These are phyloP conservation scores for Pipistrellus kuhlii DNA, from an alignment of 2,797 vertebrate species.

Conservation along the genomic window DNA sequence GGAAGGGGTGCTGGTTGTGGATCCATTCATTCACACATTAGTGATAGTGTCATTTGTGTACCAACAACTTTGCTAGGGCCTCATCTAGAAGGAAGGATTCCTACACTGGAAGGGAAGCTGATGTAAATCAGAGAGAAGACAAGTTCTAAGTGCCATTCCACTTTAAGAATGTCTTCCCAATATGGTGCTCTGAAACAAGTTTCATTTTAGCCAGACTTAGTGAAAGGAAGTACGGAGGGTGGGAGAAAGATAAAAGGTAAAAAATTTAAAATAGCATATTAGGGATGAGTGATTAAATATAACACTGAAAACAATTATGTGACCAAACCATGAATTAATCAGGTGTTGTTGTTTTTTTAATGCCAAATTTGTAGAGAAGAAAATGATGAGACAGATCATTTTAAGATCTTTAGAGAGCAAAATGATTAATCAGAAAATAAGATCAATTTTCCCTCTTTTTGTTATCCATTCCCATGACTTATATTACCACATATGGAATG, in stretches of 20 bases:
- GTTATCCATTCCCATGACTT: slow-evolving; percentile 36
- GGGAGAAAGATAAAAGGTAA: not conserved
- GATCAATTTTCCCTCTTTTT: not conserved
- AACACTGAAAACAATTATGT: not conserved
- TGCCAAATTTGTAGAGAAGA: not conserved
- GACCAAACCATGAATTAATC: slow-evolving; percentile 6
- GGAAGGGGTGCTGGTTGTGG: too few relatives aligned
- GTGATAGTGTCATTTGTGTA: too few relatives aligned
- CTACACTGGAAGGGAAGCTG: too few relatives aligned
- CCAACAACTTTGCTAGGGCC: too few relatives aligned
- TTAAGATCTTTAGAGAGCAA: slow-evolving; percentile 22
- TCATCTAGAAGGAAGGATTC: too few relatives aligned
- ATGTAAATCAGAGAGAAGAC: too few relatives aligned
- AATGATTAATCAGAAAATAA: slow-evolving; percentile 43
- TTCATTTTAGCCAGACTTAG: not conserved
- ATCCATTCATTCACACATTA: too few relatives aligned
- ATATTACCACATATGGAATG: slow-evolving; percentile 20
- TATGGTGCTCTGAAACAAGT: not conserved
- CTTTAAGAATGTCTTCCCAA: too few relatives aligned
- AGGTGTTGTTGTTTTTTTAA: slow-evolving; percentile 43
- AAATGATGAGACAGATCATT: not conserved
- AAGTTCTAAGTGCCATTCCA: too few relatives aligned
- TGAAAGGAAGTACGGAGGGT: not conserved
- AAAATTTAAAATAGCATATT: not conserved
- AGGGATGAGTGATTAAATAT: not conserved